phyloP scores from a whole-genome alignment of 2,113 vertebrate species.

The Cichladusa arquata region DNA sequence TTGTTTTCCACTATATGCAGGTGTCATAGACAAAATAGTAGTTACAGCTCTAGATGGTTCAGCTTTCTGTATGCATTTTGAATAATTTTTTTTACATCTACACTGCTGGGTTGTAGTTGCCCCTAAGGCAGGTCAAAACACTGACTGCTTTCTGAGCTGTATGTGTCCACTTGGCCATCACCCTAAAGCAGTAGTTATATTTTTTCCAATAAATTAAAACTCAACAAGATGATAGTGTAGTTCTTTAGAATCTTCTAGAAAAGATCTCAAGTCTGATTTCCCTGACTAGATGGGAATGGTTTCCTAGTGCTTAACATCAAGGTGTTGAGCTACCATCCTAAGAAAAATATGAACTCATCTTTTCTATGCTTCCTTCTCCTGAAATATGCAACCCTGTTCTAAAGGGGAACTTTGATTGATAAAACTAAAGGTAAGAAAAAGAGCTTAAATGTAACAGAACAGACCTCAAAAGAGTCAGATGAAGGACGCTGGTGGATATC shows the following conservation, averaged over 20 bases:
- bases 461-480: background rate
- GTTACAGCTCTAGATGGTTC: background rate
- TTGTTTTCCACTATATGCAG: background rate
- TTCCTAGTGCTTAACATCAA: background rate
- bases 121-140: background rate
- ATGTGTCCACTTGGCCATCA: rapidly evolving
- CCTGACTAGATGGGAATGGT: background rate
- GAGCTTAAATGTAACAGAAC: background rate
- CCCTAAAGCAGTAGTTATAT: background rate
- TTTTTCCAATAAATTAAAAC: background rate
- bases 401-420: background rate
- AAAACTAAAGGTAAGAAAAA: background rate
- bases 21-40: background rate
- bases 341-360: background rate
- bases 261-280: background rate
- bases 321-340: background rate
- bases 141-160: background rate
- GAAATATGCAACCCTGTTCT: background rate
- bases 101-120: background rate
- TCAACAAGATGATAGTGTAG: background rate
- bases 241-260: background rate
- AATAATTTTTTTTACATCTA: background rate
- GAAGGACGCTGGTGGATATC: background rate
- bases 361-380: background rate
- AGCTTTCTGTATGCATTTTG: background rate